Base-by-base conservation (phyloP, 2,797 vertebrate genomes). In the Chaetodon trifasciatus region DNA sequence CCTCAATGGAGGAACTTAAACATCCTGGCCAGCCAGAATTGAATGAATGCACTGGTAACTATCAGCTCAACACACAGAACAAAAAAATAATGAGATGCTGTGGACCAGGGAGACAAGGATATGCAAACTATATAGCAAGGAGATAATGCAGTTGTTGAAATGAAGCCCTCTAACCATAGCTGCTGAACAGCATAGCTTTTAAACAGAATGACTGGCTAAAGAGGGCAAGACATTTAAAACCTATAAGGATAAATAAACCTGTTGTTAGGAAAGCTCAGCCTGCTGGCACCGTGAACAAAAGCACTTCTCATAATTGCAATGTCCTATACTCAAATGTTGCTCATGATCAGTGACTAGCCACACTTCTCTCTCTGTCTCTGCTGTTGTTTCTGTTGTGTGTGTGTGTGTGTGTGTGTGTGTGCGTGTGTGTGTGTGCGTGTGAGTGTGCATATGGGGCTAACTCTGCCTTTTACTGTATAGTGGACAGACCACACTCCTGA, bases 51-150 rank as follows among this genome's bases (percentile, higher is more conserved):
- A 47, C 24, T 64, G 42, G 55, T 50, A 71, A 47, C 62, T 74
- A 70, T 85, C 77, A 61, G 57, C 60, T 62, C 37, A 76, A 53
- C 44, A 40, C 50, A 68, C n/a, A 58, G 50, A 66, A 77, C 19
- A 56, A 76, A 55, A 79, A 21, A 9, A 13, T 13, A 66, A 61
- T 58, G n/a, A 58, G 39, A 24, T 49, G 68, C 19, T 24, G 42
- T 12, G 52, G 79, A 74, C 10, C 32, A 24, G 40, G 7, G 24
- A 0, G 62, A 76, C 35, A 46, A 40, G n/a, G 70, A 47, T 57
- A 56, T 24, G 68, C 32, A 70, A 78, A 75, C 17, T 52, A 35
- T 61, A 39, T 68, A 57, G n/a, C 55, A 49, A 28, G 24, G 32
- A 76, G 24, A 73, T 56, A 66, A 66, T n/a, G 52, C 44, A 24